Conservation (phyloP, 1,140 invertebrate species). For the Odontomachus brunneus region DNA sequence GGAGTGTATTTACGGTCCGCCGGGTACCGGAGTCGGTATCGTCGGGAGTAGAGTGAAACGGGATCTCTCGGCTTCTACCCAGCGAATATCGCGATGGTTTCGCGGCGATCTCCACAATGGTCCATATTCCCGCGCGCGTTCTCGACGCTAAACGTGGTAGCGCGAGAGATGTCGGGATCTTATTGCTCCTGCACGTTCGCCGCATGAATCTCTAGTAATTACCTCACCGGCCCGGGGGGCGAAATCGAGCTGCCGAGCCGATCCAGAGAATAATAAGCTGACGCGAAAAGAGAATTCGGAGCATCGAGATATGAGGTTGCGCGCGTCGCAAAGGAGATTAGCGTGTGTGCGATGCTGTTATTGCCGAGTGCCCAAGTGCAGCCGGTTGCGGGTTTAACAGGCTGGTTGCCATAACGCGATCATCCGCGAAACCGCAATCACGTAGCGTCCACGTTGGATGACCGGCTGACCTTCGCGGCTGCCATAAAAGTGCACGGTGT, state of each 20-base stretch:
- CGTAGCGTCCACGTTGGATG: background rate
- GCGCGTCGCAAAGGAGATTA: too few species aligned
- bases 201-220: background rate
- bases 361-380: too few species aligned
- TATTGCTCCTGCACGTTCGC: background rate
- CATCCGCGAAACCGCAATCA: background rate
- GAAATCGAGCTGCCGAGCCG: background rate
- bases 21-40: conserved; percentile 13
- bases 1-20: conserved; percentile 26
- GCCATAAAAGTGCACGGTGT: conserved; percentile 64
- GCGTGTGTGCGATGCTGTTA: too few species aligned
- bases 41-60: conserved; percentile 9
- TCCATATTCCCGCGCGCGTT: background rate
- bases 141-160: background rate
- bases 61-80: conserved; percentile 18
- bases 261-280: background rate
- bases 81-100: conserved; percentile 4
- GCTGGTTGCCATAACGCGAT: too few species aligned
- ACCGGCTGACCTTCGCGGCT: conserved; percentile 5
- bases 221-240: background rate
- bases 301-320: too few species aligned
- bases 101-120: conserved; percentile 19
- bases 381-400: too few species aligned
- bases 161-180: background rate
- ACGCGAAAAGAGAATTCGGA: background rate